Percentiles rank a stretch among this genome's conserved stretches.
Conservation (phyloP, 2,888 invertebrate genomes). For the Eremobia ochroleuca region DNA sequence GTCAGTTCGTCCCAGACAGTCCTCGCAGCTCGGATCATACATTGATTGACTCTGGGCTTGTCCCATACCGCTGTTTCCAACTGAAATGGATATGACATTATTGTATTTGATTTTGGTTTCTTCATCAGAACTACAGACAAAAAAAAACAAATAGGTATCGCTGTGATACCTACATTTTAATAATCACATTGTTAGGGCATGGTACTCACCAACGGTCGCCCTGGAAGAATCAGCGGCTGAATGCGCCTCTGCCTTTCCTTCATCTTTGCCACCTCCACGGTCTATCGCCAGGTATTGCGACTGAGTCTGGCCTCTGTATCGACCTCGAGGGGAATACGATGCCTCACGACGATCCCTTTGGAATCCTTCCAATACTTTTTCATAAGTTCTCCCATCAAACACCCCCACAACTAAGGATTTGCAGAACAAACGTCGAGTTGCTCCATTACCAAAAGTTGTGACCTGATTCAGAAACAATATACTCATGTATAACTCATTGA, state of each 20-base stretch:
- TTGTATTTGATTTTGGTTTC: neutral
- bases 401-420: slow-evolving; percentile 61
- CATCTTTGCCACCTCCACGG: slow-evolving; percentile 90
- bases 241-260: slow-evolving; percentile 96
- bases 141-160: neutral
- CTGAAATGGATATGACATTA: slow-evolving; percentile 84
- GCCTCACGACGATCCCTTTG: slow-evolving; percentile 77
- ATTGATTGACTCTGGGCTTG: slow-evolving; percentile 97
- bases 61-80: slow-evolving; percentile 96
- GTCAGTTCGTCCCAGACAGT: slow-evolving; percentile 88
- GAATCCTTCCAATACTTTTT: slow-evolving; percentile 41
- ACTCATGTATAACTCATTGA: slow-evolving; percentile 21
- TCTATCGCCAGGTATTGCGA: slow-evolving; percentile 94
- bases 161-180: neutral
- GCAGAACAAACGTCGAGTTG: slow-evolving; percentile 71
- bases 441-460: slow-evolving; percentile 61
- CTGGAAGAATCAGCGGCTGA: slow-evolving; percentile 93
- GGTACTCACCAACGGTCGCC: slow-evolving; percentile 93
- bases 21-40: slow-evolving; percentile 93
- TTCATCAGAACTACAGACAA: neutral
- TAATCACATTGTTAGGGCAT: neutral
- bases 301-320: slow-evolving; percentile 95
- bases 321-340: slow-evolving; percentile 79
- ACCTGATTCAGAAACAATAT: slow-evolving; percentile 74
- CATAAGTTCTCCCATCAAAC: slow-evolving; percentile 22